Evolutionary conservation across 2,797 vertebrate species (phyloP).

Genomic region (Mormyrus hasselquistii): DNA sequence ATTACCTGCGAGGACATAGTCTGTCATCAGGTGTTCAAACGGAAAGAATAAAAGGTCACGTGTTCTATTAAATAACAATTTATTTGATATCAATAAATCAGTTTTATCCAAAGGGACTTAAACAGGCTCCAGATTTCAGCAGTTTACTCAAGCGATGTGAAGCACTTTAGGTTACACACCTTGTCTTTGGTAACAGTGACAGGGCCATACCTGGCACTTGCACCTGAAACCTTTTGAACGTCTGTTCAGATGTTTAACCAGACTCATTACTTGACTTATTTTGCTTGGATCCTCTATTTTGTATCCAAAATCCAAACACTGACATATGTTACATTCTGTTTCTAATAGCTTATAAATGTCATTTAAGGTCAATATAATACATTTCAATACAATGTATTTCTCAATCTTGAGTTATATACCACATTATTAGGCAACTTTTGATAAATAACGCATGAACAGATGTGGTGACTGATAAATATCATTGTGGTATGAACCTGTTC

Average conservation of each 20-base stretch:
- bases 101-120: not conserved
- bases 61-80: not conserved
- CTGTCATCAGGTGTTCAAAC: conserved; percentile 78
- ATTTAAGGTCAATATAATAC: not conserved
- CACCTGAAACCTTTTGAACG: not conserved
- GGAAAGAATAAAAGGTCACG: conserved; percentile 52
- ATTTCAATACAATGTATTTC: not conserved
- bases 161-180: not conserved
- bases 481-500: not conserved
- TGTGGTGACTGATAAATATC: not conserved
- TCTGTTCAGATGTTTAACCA: not conserved
- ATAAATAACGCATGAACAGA: not conserved
- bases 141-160: conserved; percentile 4
- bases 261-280: not conserved
- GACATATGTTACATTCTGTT: not conserved
- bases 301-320: not conserved
- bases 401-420: not conserved
- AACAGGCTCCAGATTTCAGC: not conserved
- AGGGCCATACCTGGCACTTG: not conserved
- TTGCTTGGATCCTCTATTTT: not conserved
- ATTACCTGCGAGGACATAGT: conserved; percentile 76
- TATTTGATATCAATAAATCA: not conserved
- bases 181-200: not conserved
- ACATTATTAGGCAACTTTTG: not conserved
- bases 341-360: not conserved